Percentiles rank a stretch among this genome's conserved stretches.
Evolutionary conservation across 2,113 vertebrate species (phyloP).

Genomic region (Suricata suricatta): DNA sequence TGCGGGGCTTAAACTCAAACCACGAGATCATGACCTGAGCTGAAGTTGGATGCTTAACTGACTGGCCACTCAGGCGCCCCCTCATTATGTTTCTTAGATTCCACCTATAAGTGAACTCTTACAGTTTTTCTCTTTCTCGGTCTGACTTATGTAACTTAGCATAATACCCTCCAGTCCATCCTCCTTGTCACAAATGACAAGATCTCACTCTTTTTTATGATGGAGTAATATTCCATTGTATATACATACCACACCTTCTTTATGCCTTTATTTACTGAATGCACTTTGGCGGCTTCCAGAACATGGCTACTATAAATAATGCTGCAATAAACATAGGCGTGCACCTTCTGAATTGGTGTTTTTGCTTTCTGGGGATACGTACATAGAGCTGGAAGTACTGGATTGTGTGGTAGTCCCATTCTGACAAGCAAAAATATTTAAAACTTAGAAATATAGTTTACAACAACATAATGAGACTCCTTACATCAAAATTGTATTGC

Average conservation of each 20-base stretch:
- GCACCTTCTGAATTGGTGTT: background rate
- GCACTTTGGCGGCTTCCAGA: background rate
- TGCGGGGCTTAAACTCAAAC: too few relatives aligned
- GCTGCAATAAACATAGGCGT: background rate
- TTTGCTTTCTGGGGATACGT: background rate
- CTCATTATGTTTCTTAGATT: background rate
- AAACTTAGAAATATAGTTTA: background rate
- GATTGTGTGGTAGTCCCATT: background rate
- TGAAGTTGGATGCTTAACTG: too few relatives aligned
- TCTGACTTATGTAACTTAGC: background rate
- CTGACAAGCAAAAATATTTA: background rate
- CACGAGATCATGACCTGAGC: too few relatives aligned
- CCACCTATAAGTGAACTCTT: background rate
- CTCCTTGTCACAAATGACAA: background rate
- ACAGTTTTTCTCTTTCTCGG: background rate
- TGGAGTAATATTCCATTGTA: background rate
- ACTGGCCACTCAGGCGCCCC: too few relatives aligned
- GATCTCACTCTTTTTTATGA: background rate
- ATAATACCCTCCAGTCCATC: background rate
- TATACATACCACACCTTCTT: background rate
- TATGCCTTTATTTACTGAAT: background rate
- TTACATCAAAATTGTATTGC: background rate
- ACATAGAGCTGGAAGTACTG: background rate
- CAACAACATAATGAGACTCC: background rate
- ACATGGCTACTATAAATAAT: background rate